Conservation (phyloP, 2,113 vertebrate species). For the Microcebus ravelobensis region DNA sequence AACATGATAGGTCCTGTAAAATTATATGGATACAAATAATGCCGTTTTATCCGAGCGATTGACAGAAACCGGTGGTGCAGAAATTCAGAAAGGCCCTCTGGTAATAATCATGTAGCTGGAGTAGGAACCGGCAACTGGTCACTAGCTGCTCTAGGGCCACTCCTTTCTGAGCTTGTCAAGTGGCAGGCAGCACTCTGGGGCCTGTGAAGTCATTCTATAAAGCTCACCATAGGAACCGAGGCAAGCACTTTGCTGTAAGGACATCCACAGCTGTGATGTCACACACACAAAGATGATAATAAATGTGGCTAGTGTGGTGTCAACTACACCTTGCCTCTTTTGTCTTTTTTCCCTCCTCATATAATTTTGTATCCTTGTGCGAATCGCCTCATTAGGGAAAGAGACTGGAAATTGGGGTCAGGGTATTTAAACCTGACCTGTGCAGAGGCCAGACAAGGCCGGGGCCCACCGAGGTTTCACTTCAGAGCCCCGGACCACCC, state of each 20-base stretch:
- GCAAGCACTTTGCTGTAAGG: slow-evolving; percentile 75
- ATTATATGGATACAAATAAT: slow-evolving; percentile 82
- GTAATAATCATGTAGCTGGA: slow-evolving; percentile 70
- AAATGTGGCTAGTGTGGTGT: slow-evolving; percentile 86
- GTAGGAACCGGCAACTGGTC: slow-evolving; percentile 62
- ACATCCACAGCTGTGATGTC: slow-evolving; percentile 87
- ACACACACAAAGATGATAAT: slow-evolving; percentile 85
- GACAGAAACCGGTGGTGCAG: slow-evolving; percentile 76
- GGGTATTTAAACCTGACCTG: slow-evolving; percentile 97
- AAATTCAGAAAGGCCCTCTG: slow-evolving; percentile 74
- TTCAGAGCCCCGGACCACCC: slow-evolving; percentile 94
- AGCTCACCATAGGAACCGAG: slow-evolving; percentile 80
- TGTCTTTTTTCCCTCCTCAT: slow-evolving; percentile 82
- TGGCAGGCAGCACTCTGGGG: slow-evolving; percentile 76
- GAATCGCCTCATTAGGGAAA: slow-evolving; percentile 97
- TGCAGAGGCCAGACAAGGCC: slow-evolving; percentile 93
- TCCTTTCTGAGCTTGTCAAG: slow-evolving; percentile 78
- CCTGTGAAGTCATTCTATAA: slow-evolving; percentile 84
- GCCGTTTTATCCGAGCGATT: slow-evolving; percentile 75
- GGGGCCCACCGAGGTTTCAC: slow-evolving; percentile 94
- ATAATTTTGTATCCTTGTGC: slow-evolving; percentile 90
- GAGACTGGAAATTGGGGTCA: slow-evolving; percentile 98
- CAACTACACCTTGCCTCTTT: slow-evolving; percentile 88
- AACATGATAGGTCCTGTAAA: slow-evolving; percentile 79
- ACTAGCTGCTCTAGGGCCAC: slow-evolving; percentile 45